Evolutionary conservation across 2,113 vertebrate species (phyloP).

Genomic region (Tringa solitaria): DNA sequence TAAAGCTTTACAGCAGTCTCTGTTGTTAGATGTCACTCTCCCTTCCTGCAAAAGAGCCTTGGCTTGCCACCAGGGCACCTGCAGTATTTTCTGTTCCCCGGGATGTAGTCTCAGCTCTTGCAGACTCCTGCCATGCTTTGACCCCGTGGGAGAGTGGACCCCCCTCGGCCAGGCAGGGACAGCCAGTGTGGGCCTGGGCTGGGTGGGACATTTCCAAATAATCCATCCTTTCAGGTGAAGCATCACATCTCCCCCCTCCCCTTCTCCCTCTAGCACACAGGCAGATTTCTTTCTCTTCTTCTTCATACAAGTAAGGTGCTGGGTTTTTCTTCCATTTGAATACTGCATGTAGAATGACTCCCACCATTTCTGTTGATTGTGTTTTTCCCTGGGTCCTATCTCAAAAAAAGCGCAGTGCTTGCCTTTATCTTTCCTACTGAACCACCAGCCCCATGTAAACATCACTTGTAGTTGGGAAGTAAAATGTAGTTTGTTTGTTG

Average conservation of each 20-base stretch:
- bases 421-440: background rate
- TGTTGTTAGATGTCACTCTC: background rate
- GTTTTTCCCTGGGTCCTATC: background rate
- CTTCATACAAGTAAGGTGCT: background rate
- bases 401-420: background rate
- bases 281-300: background rate
- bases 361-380: fast-evolving
- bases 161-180: background rate
- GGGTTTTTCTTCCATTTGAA: background rate
- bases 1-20: background rate
- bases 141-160: fast-evolving
- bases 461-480: background rate
- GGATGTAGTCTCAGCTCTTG: background rate
- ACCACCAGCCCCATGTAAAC: background rate
- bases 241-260: too few species aligned
- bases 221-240: background rate
- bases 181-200: background rate
- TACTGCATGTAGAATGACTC: background rate
- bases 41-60: background rate
- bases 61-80: background rate
- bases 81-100: background rate
- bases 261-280: background rate
- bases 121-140: background rate
- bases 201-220: background rate
- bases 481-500: background rate